Conservation (phyloP, 2,113 vertebrate genomes). For the Myocastor coypus region DNA sequence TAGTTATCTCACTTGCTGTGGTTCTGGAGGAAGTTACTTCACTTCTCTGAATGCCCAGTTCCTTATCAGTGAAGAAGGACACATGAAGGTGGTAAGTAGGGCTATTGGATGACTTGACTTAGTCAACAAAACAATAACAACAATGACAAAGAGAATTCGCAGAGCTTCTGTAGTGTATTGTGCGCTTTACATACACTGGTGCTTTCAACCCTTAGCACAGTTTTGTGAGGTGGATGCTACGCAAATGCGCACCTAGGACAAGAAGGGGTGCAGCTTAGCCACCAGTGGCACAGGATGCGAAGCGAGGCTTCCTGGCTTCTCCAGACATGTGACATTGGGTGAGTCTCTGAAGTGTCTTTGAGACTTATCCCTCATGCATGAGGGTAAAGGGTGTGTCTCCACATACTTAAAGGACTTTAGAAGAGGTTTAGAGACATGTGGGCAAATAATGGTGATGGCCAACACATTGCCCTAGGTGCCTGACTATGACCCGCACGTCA, state of each 20-base stretch:
- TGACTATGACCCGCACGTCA: not conserved
- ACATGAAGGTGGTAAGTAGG: too few relatives aligned
- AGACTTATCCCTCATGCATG: not conserved
- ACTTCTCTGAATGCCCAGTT: not conserved
- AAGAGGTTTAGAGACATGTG: not conserved
- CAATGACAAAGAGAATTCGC: not conserved
- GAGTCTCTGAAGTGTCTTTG: not conserved
- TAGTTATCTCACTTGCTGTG: not conserved
- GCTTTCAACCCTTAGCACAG: not conserved
- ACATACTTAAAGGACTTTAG: not conserved
- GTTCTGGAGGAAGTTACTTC: not conserved
- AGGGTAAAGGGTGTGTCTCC: not conserved
- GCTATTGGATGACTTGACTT: not conserved
- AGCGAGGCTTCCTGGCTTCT: not conserved
- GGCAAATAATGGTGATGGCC: not conserved
- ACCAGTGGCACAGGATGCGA: not conserved
- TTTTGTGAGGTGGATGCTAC: not conserved
- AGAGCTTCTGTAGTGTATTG: not conserved
- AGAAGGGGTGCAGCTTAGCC: rapidly evolving
- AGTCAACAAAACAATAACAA: too few relatives aligned
- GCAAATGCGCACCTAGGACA: not conserved
- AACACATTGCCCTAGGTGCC: not conserved
- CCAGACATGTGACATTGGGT: not conserved
- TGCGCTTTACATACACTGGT: not conserved
- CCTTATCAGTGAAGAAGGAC: not conserved